A percentile compares a stretch with the other conserved stretches of the same genome.
Conservation (phyloP, 1,140 invertebrate species). For the Drosophila athabasca region DNA sequence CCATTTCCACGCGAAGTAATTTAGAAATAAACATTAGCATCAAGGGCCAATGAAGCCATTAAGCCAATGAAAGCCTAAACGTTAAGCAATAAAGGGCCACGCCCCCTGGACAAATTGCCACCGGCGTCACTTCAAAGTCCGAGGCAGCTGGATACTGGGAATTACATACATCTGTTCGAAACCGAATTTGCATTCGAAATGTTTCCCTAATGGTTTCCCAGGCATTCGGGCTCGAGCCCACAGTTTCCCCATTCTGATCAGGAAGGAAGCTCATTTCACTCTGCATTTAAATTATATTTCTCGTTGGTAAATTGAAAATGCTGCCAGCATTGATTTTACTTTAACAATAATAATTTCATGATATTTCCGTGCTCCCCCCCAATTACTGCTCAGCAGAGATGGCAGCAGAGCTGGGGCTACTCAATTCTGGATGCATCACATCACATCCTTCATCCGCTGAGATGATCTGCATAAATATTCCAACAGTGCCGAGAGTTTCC, state of each 20-base stretch:
- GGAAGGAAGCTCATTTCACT: slow-evolving; percentile 32
- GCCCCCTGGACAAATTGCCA: slow-evolving; percentile 35
- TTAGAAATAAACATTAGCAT: slow-evolving; percentile 46
- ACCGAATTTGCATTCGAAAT: slow-evolving; percentile 46
- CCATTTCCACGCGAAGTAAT: slow-evolving; percentile 25
- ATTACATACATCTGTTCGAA: slow-evolving; percentile 43
- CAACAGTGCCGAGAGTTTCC: slow-evolving; percentile 4
- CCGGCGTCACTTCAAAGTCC: slow-evolving; percentile 41
- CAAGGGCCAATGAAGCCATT: slow-evolving; percentile 18
- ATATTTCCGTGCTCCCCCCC: slow-evolving; percentile 22
- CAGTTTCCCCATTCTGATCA: background rate
- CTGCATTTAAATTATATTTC: slow-evolving; percentile 47
- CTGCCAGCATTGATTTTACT: slow-evolving; percentile 30
- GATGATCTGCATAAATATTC: slow-evolving; percentile 45
- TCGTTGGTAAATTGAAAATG: slow-evolving; percentile 1
- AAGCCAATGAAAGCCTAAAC: slow-evolving; percentile 14
- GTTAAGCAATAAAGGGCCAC: slow-evolving; percentile 44
- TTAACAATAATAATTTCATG: slow-evolving; percentile 51
- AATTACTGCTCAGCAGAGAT: slow-evolving; percentile 34
- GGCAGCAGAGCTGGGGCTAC: slow-evolving; percentile 22
- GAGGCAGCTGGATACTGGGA: slow-evolving; percentile 14
- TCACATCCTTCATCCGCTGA: slow-evolving; percentile 15
- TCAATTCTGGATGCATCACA: slow-evolving; percentile 45
- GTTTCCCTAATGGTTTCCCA: slow-evolving; percentile 41
- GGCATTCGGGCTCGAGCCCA: slow-evolving; percentile 29